These are phyloP conservation scores for Drosophila elegans DNA, from an alignment of 1,140 invertebrate genomes.

Conservation along the genomic window DNA sequence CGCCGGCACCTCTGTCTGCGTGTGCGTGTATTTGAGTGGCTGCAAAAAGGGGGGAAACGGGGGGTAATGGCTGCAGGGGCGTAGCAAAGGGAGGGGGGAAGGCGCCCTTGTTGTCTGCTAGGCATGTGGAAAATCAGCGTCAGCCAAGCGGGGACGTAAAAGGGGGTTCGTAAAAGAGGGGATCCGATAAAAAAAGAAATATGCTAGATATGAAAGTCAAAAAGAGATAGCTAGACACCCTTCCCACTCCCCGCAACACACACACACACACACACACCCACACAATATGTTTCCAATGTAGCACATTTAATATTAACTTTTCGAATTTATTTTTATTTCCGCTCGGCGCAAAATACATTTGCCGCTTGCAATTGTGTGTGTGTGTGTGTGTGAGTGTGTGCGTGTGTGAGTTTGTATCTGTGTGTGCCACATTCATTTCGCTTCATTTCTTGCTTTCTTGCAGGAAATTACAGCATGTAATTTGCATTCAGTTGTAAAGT, in stretches of 20 bases:
- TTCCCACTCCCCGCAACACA: neutral
- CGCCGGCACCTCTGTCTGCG: constrained; percentile 30
- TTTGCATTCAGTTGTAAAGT: constrained; percentile 83
- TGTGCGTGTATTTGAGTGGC: constrained; percentile 21
- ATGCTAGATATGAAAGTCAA: neutral
- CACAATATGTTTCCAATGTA: constrained; percentile 80
- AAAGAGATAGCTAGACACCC: too few relatives aligned
- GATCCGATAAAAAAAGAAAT: neutral
- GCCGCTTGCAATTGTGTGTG: constrained; percentile 2
- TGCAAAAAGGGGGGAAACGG: neutral
- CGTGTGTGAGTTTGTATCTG: constrained; percentile 34
- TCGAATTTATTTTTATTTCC: constrained; percentile 83
- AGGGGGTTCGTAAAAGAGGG: neutral
- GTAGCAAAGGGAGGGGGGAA: neutral
- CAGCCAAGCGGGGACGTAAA: constrained; percentile 51
- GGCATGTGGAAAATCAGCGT: constrained; percentile 79
- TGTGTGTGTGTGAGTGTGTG: constrained; percentile 14
- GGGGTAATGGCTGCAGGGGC: constrained; percentile 28
- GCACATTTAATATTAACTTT: constrained; percentile 83
- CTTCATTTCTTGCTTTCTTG: constrained; percentile 82
- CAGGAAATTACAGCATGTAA: constrained; percentile 83
- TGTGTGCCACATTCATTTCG: constrained; percentile 79
- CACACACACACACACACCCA: constrained; percentile 8
- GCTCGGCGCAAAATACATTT: constrained; percentile 64
- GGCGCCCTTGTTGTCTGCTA: constrained; percentile 68